Conservation (phyloP, 2,797 vertebrate species). For the Scarus forsteni region DNA sequence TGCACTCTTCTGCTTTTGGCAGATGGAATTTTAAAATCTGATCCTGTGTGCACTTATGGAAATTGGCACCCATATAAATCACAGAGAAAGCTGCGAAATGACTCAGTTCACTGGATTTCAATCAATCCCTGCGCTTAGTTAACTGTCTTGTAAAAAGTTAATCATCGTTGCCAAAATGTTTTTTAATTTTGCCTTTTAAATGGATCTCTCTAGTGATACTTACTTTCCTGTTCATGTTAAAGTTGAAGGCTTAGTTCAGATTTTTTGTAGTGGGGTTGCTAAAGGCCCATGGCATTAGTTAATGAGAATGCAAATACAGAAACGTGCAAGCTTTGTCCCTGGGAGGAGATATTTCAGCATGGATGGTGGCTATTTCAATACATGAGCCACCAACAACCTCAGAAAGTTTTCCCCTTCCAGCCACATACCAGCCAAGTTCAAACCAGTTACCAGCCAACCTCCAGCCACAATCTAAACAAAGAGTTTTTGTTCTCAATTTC, state of each 20-base stretch:
- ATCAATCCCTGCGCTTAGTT: slow-evolving; percentile 16
- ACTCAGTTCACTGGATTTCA: slow-evolving; percentile 32
- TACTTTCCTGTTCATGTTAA: neutral
- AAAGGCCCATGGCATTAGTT: too few relatives aligned
- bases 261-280: too few relatives aligned
- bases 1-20: slow-evolving; percentile 31
- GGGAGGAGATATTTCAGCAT: too few relatives aligned
- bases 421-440: too few relatives aligned
- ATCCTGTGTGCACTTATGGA: slow-evolving; percentile 35
- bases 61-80: slow-evolving; percentile 41
- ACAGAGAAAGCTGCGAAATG: slow-evolving; percentile 15
- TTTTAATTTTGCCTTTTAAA: neutral
- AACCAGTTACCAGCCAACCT: too few relatives aligned
- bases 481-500: too few relatives aligned
- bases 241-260: neutral
- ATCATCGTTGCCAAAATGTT: neutral
- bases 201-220: neutral
- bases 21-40: slow-evolving; percentile 28
- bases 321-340: too few relatives aligned
- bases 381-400: too few relatives aligned
- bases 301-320: too few relatives aligned
- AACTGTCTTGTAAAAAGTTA: slow-evolving; percentile 8
- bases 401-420: too few relatives aligned
- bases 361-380: too few relatives aligned
- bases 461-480: too few relatives aligned